These are phyloP conservation scores for Phaedon cochleariae DNA, from an alignment of 2,888 invertebrate species.

Conservation along the genomic window DNA sequence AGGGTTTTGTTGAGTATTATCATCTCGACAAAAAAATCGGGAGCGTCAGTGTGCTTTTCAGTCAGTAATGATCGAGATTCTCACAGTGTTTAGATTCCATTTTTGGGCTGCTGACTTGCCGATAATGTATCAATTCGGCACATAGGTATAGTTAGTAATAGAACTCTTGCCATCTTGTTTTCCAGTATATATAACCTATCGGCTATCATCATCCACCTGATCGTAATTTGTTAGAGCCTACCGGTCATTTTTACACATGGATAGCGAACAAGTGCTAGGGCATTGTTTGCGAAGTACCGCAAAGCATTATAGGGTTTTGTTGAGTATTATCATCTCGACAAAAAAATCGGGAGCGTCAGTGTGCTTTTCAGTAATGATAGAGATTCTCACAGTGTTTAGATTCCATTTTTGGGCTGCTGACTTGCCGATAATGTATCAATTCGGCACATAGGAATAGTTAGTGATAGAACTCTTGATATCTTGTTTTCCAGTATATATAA, in stretches of 20 bases:
- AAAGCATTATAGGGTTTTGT: conserved; percentile 37
- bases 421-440: too few relatives aligned
- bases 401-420: too few relatives aligned
- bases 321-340: conserved; percentile 20
- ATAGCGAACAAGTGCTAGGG: conserved; percentile 35
- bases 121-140: too few relatives aligned
- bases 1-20: conserved; percentile 20
- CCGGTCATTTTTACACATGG: conserved; percentile 41
- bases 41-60: conserved; percentile 9
- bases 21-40: conserved; percentile 27
- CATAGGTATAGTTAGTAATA: too few relatives aligned
- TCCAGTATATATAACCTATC: too few relatives aligned
- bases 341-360: conserved; percentile 29
- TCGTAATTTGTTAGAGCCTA: conserved; percentile 28
- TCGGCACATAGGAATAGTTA: too few relatives aligned
- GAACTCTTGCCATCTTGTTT: too few relatives aligned
- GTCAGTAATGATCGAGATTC: conserved; percentile 14
- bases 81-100: too few relatives aligned
- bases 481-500: too few relatives aligned
- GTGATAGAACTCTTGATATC: too few relatives aligned
- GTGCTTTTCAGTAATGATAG: too few relatives aligned
- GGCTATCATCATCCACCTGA: conserved; percentile 29
- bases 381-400: conserved; percentile 33
- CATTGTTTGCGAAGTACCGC: conserved; percentile 39
- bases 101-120: too few relatives aligned